phyloP scores from a whole-genome alignment of 2,797 vertebrate genomes.

The Erpetoichthys calabaricus region DNA sequence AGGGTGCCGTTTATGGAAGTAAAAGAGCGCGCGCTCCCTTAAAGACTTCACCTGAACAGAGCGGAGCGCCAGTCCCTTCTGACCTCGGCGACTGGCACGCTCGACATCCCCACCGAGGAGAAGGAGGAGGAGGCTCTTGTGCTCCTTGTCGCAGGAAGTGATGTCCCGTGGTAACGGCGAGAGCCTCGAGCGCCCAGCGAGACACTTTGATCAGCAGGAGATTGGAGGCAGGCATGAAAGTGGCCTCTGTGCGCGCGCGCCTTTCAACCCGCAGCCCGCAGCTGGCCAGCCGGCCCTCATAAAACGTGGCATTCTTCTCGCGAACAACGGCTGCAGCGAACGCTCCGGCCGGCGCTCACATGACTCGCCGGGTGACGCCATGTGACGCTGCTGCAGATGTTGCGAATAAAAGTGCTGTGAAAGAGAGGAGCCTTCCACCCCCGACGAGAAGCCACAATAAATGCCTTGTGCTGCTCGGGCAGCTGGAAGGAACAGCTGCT shows the following conservation, averaged over 20 bases:
- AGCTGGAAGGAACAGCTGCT: conserved; percentile 18
- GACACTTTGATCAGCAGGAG: neutral
- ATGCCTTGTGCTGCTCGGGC: conserved; percentile 48
- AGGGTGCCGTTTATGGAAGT: no score
- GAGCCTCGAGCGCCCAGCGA: neutral
- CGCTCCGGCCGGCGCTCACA: conserved; percentile 26
- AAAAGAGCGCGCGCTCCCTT: no score
- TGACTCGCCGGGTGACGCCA: conserved; percentile 35
- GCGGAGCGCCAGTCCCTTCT: no score
- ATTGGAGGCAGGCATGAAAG: conserved; percentile 15
- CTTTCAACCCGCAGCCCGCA: conserved; percentile 34
- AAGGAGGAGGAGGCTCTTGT: no score
- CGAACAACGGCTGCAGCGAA: conserved; percentile 6
- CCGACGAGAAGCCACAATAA: conserved; percentile 44
- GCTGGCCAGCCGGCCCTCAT: conserved; percentile 27
- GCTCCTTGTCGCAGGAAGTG: neutral
- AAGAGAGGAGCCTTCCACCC: no score
- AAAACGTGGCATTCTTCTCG: conserved; percentile 23
- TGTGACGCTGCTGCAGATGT: conserved; percentile 56
- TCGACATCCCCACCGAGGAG: no score
- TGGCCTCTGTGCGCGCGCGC: conserved; percentile 20
- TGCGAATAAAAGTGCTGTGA: no score
- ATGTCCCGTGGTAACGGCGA: neutral
- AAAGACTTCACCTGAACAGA: no score
- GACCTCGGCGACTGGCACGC: no score